Base-by-base conservation (phyloP, 2,888 invertebrate species). In the Ennomos quercinarius region DNA sequence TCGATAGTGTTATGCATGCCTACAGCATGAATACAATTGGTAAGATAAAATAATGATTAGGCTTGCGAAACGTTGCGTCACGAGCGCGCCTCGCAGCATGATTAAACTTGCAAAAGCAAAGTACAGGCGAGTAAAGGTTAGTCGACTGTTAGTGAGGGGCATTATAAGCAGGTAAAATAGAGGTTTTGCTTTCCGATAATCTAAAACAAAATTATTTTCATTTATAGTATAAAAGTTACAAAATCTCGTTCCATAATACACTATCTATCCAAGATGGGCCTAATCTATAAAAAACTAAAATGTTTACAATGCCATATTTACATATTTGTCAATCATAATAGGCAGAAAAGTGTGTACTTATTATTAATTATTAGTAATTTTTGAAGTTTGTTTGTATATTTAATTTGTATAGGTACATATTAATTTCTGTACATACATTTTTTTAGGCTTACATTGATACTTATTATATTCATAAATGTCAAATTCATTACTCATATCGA, bases 31-130 rank as follows among this genome's bases (percentile, higher is more conserved):
- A 88, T 84, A 91, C 91, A 90, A 91, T 91, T 91, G 91, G 91
- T 89, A 85, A 87, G 91, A 91, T 90, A 91, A 91, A 90, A 89
- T 91, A 91, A 90, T 89, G 89, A 89, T 89, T 86, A 84, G 80
- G 84, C 77, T 91, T 91, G 88, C 88, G 87, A 91, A 92, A 92
- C 81, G 80, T 89, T 89, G 87, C 90, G 87, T 91, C 91, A 92
- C 91, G 91, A 91, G 76, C 83, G 76, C 69, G 80, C 84, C 80
- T 76, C 83, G 80, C 77, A 85, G 87, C 89, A 89, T 91, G 90
- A 89, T 92, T 91, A 91, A 90, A 90, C 91, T 91, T 91, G 91
- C 91, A 91, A 91, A 89, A 91, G 91, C 91, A 85, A 89, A 89
- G 86, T 84, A 89, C 87, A 86, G 81, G 69, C 83, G 78, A 89